A percentile compares a stretch with the other conserved stretches of the same genome.
phyloP scores from a whole-genome alignment of 2,113 vertebrate species.

The Hippoglossus stenolepis region DNA sequence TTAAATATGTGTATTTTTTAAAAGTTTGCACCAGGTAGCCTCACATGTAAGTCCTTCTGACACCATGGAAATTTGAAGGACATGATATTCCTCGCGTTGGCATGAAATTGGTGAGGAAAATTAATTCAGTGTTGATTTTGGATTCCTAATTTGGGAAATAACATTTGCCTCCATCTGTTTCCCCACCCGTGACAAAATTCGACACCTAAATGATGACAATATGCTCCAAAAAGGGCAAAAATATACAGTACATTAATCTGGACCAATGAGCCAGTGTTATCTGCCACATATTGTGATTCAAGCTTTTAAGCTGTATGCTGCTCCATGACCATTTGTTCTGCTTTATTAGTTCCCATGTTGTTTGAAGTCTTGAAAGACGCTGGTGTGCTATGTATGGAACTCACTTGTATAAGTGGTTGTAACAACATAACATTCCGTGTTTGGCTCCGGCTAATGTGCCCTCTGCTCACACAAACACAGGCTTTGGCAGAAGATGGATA shows the following conservation, averaged over 20 bases:
- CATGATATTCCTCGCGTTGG: no score
- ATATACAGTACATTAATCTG: not conserved
- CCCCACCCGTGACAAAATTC: no score
- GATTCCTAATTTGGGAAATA: no score
- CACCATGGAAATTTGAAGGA: no score
- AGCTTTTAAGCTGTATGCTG: not conserved
- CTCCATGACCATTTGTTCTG: constrained; percentile 3
- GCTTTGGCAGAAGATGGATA: constrained; percentile 64
- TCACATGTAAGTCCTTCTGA: no score
- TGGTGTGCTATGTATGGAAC: constrained; percentile 31
- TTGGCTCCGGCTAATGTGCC: constrained; percentile 50
- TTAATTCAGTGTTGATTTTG: no score
- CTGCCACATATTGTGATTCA: not conserved
- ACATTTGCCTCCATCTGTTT: no score
- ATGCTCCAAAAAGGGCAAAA: no score
- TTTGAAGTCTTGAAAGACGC: constrained; percentile 14
- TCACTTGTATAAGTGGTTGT: constrained; percentile 41
- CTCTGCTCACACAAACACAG: constrained; percentile 44
- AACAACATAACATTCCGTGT: constrained; percentile 53
- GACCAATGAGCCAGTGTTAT: not conserved
- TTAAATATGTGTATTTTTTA: no score
- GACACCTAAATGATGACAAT: no score
- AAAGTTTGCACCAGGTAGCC: no score
- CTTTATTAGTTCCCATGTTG: not conserved
- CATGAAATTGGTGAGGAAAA: no score